A percentile compares a stretch with the other conserved stretches of the same genome.
These are phyloP conservation scores for Lasaia peninsularis DNA, from an alignment of 1,140 invertebrate genomes.

Conservation along the genomic window DNA sequence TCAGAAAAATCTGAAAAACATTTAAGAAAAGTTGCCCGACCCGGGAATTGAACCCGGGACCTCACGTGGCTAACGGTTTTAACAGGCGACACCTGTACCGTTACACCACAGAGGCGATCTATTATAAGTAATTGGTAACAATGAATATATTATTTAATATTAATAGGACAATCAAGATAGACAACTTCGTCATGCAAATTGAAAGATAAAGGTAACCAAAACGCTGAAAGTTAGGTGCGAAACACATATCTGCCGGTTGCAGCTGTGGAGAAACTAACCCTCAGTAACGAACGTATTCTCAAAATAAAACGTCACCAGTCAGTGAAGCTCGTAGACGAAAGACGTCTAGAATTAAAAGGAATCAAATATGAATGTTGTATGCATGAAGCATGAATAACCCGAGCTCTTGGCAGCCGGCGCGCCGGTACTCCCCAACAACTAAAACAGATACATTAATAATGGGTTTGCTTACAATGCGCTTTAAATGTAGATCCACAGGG, in stretches of 20 bases:
- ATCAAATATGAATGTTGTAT: conserved; percentile 73
- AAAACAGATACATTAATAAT: conserved; percentile 76
- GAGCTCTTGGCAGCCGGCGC: conserved; percentile 57
- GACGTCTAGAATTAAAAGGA: conserved; percentile 72
- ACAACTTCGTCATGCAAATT: not conserved
- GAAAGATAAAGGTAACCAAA: not conserved
- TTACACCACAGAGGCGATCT: no score
- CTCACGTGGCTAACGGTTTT: no score
- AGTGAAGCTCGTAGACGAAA: conserved; percentile 50
- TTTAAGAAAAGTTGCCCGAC: no score
- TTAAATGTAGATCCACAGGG: conserved; percentile 71
- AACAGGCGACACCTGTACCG: no score
- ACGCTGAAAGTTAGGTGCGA: conserved; percentile 37
- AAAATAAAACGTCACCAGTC: conserved; percentile 47
- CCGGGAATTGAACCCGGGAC: no score
- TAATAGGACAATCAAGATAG: no score
- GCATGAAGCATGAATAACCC: conserved; percentile 69
- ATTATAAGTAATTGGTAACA: no score
- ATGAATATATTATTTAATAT: no score
- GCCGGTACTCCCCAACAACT: conserved; percentile 65
- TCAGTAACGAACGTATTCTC: conserved; percentile 8
- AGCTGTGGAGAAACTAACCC: conserved; percentile 12
- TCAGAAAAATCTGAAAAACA: no score
- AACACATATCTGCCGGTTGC: conserved; percentile 25
- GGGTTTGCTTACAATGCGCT: conserved; percentile 74